These are phyloP conservation scores for Aspidoscelis tigris DNA, from an alignment of 2,113 vertebrate genomes.

Conservation along the genomic window DNA sequence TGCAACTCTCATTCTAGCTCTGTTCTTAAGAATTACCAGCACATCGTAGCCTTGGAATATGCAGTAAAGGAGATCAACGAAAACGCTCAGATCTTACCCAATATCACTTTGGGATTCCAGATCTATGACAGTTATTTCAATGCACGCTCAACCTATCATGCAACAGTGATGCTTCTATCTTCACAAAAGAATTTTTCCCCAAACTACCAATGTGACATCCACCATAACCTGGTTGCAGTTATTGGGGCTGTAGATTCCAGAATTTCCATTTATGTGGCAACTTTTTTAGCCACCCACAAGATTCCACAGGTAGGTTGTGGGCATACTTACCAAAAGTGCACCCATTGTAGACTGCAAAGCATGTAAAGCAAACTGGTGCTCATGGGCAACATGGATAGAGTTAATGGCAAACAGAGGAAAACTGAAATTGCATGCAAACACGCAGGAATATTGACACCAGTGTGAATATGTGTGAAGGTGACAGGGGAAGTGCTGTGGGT, in stretches of 20 bases:
- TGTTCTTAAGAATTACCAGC: not conserved
- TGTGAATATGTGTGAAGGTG: too few species aligned
- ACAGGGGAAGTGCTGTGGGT: too few species aligned
- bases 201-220: slow-evolving; percentile 10
- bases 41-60: slow-evolving; percentile 2
- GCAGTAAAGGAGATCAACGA: slow-evolving; percentile 12
- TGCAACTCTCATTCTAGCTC: not conserved
- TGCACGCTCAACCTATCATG: not conserved
- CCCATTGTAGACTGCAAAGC: too few species aligned
- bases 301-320: slow-evolving; percentile 10
- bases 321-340: not conserved
- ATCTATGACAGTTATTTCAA: slow-evolving; percentile 3
- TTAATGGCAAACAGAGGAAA: too few species aligned
- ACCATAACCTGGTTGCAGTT: not conserved
- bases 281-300: not conserved
- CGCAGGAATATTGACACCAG: too few species aligned
- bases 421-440: too few species aligned
- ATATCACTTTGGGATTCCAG: not conserved
- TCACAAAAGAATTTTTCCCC: not conserved
- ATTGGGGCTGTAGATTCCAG: not conserved
- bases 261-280: not conserved
- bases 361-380: too few species aligned
- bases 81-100: not conserved
- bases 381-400: too few species aligned
- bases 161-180: not conserved